Base-by-base conservation (phyloP, 1,140 invertebrate species). In the Drosophila tropicalis region DNA sequence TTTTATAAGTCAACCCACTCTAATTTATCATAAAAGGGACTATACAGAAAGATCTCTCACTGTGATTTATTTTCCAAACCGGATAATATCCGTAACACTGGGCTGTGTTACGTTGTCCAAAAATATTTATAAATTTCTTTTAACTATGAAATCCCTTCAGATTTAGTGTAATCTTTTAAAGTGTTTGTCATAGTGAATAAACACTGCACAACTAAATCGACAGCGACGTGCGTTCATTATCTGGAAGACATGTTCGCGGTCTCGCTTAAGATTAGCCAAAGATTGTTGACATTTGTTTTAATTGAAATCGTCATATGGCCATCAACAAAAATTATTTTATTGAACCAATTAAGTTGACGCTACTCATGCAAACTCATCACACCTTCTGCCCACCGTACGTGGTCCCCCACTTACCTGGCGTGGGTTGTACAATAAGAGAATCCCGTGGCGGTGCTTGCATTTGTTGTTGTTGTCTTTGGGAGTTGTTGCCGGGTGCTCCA, bases 381-480 rank as follows among this genome's bases (percentile, higher is more conserved):
- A 22, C 9, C 17, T 10, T 17, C 17, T 13, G 12, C 0, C 3
- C 3, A 12, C 5, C 29, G 0, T 5, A 32, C 9, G 19, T 22
- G 3, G 7, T 2, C 13, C 4, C 47, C 15, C 34, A 78, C 84
- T 91, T 80, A 92, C 91, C 91, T 54, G 91, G 73, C 13, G 73
- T 92, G 15, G 91, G 91, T 44, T 87, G 83, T 6, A 91, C 86
- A 69, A 92, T 61, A 54, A 91, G 66, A 6, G 76, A 90, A 29
- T 92, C 91, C 40, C 89, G 78, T 15, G 84, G 84, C 39, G 87
- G 86, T 0, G 76, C 51, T 58, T 55, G 34, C 39, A 75, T 72
- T 44, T 61, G 71, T 17, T 32, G 57, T 15, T 40, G 32, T 41
- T 32, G 57, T 29, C 3, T 3, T 12, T 47, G 61, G 6, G 10